Conservation (phyloP, 1,140 invertebrate species). For the Contarinia nasturtii region DNA sequence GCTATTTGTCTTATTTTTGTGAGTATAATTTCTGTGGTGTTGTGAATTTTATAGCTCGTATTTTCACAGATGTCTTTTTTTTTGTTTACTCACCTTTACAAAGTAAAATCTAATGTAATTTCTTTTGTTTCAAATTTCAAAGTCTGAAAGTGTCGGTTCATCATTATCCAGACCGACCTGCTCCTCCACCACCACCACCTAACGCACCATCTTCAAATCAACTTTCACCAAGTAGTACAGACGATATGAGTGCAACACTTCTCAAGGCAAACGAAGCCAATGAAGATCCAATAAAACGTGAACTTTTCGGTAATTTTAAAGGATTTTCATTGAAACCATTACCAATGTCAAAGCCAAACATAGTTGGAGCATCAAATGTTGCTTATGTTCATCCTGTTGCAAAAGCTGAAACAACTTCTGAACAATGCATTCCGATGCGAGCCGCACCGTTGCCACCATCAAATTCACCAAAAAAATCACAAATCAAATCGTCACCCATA, state of each 20-base stretch:
- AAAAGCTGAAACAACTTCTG: constrained; percentile 9
- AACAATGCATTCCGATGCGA: constrained; percentile 11
- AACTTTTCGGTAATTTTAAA: constrained; percentile 68
- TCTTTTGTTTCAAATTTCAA: neutral
- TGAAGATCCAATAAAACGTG: constrained; percentile 31
- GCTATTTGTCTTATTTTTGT: too few species aligned
- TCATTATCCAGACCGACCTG: neutral
- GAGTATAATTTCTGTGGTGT: neutral
- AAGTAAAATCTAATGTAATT: constrained; percentile 4
- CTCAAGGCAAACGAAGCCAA: constrained; percentile 28
- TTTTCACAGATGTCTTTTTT: neutral
- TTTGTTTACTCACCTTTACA: neutral
- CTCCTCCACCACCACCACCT: constrained; percentile 13
- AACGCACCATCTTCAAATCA: constrained; percentile 21
- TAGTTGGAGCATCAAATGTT: constrained; percentile 19
- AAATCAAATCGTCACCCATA: neutral
- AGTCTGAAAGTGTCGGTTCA: too few species aligned
- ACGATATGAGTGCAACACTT: constrained; percentile 37
- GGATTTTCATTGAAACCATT: constrained; percentile 59
- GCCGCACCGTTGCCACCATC: constrained; percentile 14
- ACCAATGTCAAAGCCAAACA: constrained; percentile 12
- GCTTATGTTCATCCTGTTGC: constrained; percentile 21
- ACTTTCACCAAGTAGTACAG: constrained; percentile 31
- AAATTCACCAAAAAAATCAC: neutral
- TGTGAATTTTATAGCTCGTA: neutral